Conservation (phyloP, 2,797 vertebrate species). For the Falco columbarius region DNA sequence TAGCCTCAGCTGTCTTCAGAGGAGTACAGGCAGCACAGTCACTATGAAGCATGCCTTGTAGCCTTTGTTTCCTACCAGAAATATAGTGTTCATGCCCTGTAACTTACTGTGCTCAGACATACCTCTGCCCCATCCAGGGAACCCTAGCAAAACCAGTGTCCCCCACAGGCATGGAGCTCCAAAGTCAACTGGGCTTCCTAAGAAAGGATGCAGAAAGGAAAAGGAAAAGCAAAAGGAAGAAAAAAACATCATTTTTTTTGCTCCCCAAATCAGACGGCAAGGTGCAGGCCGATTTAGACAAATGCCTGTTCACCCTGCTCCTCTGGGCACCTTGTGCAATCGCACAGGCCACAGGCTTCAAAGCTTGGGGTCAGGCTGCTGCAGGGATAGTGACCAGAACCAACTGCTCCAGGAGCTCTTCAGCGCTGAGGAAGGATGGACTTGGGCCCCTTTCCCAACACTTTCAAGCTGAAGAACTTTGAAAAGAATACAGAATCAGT, state of each 20-base stretch:
- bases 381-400: neutral
- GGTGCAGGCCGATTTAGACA: neutral
- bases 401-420: neutral
- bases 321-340: neutral
- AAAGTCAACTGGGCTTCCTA: neutral
- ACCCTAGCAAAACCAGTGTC: neutral
- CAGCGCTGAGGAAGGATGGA: neutral
- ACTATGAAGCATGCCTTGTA: neutral
- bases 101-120: neutral
- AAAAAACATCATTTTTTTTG: neutral
- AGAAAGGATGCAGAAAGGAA: neutral
- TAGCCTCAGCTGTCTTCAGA: neutral
- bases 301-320: neutral
- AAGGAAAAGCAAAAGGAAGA: neutral
- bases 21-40: neutral
- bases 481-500: neutral
- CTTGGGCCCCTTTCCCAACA: neutral
- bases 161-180: neutral
- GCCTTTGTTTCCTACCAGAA: neutral
- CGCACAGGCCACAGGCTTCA: accelerated
- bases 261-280: neutral
- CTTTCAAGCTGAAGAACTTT: neutral
- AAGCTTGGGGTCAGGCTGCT: neutral
- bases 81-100: neutral
- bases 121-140: neutral